Evolutionary conservation across 2,888 invertebrate genomes (phyloP).

Genomic region (Drosophila mimica): DNA sequence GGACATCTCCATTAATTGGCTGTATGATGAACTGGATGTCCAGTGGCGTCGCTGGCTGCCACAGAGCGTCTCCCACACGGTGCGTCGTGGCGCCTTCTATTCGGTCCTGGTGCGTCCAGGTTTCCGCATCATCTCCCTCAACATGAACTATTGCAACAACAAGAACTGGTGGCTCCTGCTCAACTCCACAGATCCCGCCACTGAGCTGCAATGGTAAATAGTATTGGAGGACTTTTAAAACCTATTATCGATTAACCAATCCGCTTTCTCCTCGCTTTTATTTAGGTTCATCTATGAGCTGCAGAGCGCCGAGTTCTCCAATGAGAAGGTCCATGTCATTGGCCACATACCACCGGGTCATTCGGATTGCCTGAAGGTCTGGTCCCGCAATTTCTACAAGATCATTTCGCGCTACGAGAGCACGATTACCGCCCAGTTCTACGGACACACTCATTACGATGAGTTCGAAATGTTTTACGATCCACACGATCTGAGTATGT

Average conservation of each 20-base stretch:
- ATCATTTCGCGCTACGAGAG: slow-evolving; percentile 95
- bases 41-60: slow-evolving; percentile 97
- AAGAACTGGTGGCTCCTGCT: slow-evolving; percentile 97
- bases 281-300: slow-evolving; percentile 92
- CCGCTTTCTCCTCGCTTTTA: not conserved
- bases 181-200: slow-evolving; percentile 98
- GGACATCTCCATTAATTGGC: slow-evolving; percentile 94
- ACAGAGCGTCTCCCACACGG: slow-evolving; percentile 93
- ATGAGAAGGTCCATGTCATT: slow-evolving; percentile 98
- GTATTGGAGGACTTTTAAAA: accelerated
- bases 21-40: slow-evolving; percentile 94
- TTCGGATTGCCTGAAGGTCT: slow-evolving; percentile 96
- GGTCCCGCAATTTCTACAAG: slow-evolving; percentile 97
- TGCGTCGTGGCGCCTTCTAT: slow-evolving; percentile 95
- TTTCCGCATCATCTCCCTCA: slow-evolving; percentile 96
- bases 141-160: slow-evolving; percentile 98
- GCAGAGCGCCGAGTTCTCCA: slow-evolving; percentile 96
- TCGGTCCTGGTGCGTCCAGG: slow-evolving; percentile 95
- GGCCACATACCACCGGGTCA: slow-evolving; percentile 98
- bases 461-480: slow-evolving; percentile 98
- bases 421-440: slow-evolving; percentile 96
- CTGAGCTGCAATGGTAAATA: slow-evolving; percentile 93
- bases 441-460: slow-evolving; percentile 97
- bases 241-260: not conserved
- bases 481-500: slow-evolving; percentile 90